phyloP scores from a whole-genome alignment of 2,797 vertebrate species.

The Mastacembelus armatus region DNA sequence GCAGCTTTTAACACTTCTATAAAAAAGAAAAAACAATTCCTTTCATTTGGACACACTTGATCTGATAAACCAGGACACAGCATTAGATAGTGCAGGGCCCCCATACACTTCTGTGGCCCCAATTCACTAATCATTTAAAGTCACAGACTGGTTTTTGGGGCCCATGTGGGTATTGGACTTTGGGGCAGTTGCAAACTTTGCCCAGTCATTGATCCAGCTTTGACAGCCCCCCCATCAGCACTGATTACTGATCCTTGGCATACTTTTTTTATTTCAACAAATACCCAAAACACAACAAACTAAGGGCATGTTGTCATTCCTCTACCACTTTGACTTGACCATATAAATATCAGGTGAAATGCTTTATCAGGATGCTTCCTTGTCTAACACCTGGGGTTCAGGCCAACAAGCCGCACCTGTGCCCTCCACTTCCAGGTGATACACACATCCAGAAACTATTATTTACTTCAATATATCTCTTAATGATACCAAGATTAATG shows the following conservation, averaged over 20 bases:
- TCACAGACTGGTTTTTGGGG: no score
- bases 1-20: not conserved
- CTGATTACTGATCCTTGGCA: not conserved
- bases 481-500: no score
- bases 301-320: not conserved
- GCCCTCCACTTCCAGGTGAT: not conserved
- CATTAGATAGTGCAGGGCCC: not conserved
- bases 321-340: not conserved
- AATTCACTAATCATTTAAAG: no score
- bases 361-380: no score
- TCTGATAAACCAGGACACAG: not conserved
- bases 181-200: not conserved
- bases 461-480: not conserved
- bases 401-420: slow-evolving; percentile 48
- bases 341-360: no score
- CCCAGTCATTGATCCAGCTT: not conserved
- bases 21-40: not conserved
- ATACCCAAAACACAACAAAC: fast-evolving
- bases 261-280: not conserved
- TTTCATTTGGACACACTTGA: no score
- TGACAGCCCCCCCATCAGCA: not conserved
- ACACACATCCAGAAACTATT: not conserved
- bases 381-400: slow-evolving; percentile 4
- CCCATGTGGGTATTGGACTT: not conserved
- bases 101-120: no score